Evolutionary conservation across 2,888 invertebrate genomes (phyloP).

Genomic region (Lepidonotus clava): DNA sequence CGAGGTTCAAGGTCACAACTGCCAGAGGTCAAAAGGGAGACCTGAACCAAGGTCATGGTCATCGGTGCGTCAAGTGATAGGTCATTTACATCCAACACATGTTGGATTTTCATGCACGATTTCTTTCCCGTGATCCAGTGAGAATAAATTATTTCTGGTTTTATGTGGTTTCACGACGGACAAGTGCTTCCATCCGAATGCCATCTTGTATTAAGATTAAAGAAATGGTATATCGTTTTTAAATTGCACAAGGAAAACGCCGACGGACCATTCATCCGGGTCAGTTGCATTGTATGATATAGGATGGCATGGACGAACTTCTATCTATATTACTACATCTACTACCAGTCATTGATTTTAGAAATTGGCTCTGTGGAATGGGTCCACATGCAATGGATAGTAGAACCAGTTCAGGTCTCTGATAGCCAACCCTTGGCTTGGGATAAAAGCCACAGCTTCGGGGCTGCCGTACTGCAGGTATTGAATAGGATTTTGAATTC

Average conservation of each 20-base stretch:
- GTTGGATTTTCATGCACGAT: not conserved
- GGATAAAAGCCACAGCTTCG: not conserved
- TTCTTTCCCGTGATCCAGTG: not conserved
- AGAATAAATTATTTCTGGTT: not conserved
- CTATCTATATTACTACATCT: too few species aligned
- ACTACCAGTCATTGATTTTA: too few species aligned
- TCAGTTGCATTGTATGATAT: too few species aligned
- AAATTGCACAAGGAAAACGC: too few species aligned
- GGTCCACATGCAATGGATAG: too few species aligned
- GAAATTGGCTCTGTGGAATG: too few species aligned
- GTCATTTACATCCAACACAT: not conserved
- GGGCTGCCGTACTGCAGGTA: slow-evolving; percentile 36
- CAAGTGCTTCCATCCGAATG: slow-evolving; percentile 34
- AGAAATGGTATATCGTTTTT: too few species aligned
- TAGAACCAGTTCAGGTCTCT: not conserved
- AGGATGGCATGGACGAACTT: too few species aligned
- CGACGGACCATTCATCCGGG: too few species aligned
- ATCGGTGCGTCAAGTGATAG: slow-evolving; percentile 31
- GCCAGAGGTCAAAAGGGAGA: not conserved
- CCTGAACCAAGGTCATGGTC: not conserved
- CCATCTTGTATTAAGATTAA: too few species aligned
- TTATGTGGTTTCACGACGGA: not conserved
- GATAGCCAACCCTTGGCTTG: not conserved
- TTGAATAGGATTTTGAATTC: slow-evolving; percentile 9
- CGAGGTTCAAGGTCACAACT: slow-evolving; percentile 17